Evolutionary conservation across 2,888 invertebrate genomes (phyloP).

Genomic region (Acanthoscelides obtectus): DNA sequence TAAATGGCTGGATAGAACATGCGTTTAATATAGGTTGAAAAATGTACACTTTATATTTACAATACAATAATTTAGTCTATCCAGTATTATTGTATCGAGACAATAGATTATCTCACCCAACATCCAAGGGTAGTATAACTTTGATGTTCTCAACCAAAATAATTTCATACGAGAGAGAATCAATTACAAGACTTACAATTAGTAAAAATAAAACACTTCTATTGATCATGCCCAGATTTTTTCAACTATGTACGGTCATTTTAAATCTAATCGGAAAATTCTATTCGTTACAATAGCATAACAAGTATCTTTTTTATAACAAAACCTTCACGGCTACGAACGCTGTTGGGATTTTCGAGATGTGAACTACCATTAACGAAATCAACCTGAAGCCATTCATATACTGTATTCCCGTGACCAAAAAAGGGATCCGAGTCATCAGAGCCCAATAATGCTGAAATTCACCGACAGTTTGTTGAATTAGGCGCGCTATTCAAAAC

Average conservation of each 20-base stretch:
- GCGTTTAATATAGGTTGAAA: neutral
- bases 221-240: constrained; percentile 37
- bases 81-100: neutral
- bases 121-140: neutral
- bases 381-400: too few relatives aligned
- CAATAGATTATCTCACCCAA: neutral
- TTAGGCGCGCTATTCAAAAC: too few relatives aligned
- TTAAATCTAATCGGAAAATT: constrained; percentile 23
- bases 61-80: neutral
- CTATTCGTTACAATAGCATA: neutral
- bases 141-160: neutral
- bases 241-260: constrained; percentile 42
- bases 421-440: too few relatives aligned
- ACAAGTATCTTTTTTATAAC: neutral
- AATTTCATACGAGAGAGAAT: neutral
- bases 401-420: too few relatives aligned
- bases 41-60: neutral
- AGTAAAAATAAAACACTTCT: constrained; percentile 1
- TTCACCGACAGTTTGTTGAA: too few relatives aligned
- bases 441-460: too few relatives aligned
- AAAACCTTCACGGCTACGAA: neutral
- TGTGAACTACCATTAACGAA: neutral
- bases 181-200: neutral
- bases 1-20: neutral
- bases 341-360: neutral